Evolutionary conservation across 2,888 invertebrate genomes (phyloP).

Genomic region (Hydraecia micacea): DNA sequence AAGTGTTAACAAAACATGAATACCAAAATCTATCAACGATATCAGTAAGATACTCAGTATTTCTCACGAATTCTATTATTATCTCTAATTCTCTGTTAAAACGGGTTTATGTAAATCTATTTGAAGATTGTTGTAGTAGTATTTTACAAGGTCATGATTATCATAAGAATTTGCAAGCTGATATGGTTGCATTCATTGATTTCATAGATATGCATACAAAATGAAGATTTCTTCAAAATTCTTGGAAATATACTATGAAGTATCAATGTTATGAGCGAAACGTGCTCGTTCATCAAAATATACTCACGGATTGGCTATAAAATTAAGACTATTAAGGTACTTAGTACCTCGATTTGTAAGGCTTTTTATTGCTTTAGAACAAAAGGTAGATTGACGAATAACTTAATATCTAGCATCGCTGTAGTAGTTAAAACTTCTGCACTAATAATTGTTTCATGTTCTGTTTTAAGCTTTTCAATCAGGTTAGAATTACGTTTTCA

Average conservation of each 20-base stretch:
- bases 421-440: constrained; percentile 1
- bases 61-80: constrained; percentile 41
- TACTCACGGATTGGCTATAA: constrained; percentile 47
- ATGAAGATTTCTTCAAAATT: background rate
- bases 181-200: constrained; percentile 4
- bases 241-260: background rate
- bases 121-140: background rate
- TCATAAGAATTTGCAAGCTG: constrained; percentile 14
- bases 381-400: background rate
- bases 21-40: constrained; percentile 7
- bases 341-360: background rate
- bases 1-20: constrained; percentile 20
- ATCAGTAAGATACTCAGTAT: constrained; percentile 25
- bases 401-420: background rate
- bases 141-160: constrained; percentile 7
- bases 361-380: background rate
- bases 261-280: constrained; percentile 12
- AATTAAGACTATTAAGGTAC: constrained; percentile 25
- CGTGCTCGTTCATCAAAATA: constrained; percentile 42
- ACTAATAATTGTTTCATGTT: background rate
- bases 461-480: background rate
- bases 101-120: constrained; percentile 36
- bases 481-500: background rate
- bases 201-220: background rate
- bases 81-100: constrained; percentile 15